These are phyloP conservation scores for Tenebrio molitor DNA, from an alignment of 1,140 invertebrate genomes.

Conservation along the genomic window DNA sequence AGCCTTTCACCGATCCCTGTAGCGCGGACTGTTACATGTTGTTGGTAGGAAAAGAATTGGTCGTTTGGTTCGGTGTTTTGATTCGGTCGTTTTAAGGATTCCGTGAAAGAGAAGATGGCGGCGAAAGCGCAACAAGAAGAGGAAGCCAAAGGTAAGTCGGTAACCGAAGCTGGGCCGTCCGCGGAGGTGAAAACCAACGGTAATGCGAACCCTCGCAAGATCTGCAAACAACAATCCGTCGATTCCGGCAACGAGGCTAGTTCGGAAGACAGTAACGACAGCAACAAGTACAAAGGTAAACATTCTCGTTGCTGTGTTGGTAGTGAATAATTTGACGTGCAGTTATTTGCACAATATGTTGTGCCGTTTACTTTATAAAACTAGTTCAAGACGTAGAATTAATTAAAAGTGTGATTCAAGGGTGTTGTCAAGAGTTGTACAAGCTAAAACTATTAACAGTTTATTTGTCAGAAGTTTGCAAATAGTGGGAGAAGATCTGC, in stretches of 20 bases:
- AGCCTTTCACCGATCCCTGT: constrained; percentile 89
- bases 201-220: constrained; percentile 68
- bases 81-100: constrained; percentile 72
- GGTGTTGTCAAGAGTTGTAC: too few relatives aligned
- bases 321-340: too few relatives aligned
- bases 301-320: constrained; percentile 9
- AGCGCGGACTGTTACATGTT: constrained; percentile 91
- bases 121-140: constrained; percentile 66
- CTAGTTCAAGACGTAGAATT: too few relatives aligned
- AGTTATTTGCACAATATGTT: too few relatives aligned
- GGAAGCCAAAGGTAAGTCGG: constrained; percentile 58
- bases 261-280: constrained; percentile 94
- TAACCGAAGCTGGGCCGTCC: constrained; percentile 39
- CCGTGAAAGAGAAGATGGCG: constrained; percentile 82
- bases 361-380: too few relatives aligned
- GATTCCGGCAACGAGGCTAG: constrained; percentile 94
- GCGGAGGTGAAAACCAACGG: constrained; percentile 49
- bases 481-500: too few relatives aligned
- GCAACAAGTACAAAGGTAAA: constrained; percentile 71
- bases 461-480: too few relatives aligned
- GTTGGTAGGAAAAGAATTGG: constrained; percentile 79
- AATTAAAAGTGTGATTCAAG: too few relatives aligned
- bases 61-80: not conserved
- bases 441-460: too few relatives aligned
- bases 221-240: constrained; percentile 78